Evolutionary conservation across 2,888 invertebrate genomes (phyloP).

Genomic region (Spilarctia lutea): DNA sequence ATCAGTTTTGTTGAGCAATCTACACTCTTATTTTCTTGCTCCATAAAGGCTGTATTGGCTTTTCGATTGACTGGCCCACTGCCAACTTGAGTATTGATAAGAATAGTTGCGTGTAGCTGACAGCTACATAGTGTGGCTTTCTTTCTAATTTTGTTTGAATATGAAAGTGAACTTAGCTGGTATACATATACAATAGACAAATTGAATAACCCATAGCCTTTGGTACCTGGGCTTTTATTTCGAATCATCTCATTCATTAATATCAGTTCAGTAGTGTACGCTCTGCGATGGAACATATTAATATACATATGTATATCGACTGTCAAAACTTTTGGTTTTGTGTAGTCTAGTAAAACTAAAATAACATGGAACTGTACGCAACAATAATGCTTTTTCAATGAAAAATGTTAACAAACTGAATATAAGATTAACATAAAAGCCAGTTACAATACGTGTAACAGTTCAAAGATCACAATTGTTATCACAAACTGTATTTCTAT

Average conservation of each 20-base stretch:
- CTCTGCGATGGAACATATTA: too few relatives aligned
- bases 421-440: too few relatives aligned
- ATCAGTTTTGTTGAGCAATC: constrained; percentile 12
- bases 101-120: constrained; percentile 34
- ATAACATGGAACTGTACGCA: too few relatives aligned
- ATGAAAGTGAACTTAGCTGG: not conserved
- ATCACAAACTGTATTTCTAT: not conserved
- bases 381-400: not conserved
- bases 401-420: too few relatives aligned
- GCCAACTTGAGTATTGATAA: constrained; percentile 51
- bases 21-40: constrained; percentile 14
- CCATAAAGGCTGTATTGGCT: constrained; percentile 18
- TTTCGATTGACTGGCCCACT: constrained; percentile 34
- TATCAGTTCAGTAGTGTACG: too few relatives aligned
- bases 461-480: not conserved
- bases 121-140: constrained; percentile 26
- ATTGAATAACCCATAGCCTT: not conserved
- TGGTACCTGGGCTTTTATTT: too few relatives aligned
- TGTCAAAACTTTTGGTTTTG: not conserved
- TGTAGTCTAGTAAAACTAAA: too few relatives aligned
- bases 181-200: not conserved
- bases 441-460: not conserved
- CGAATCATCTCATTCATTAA: too few relatives aligned
- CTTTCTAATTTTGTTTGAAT: constrained; percentile 25
- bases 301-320: too few relatives aligned